phyloP scores from a whole-genome alignment of 2,888 invertebrate species.

The Ophonus ardosiacus region DNA sequence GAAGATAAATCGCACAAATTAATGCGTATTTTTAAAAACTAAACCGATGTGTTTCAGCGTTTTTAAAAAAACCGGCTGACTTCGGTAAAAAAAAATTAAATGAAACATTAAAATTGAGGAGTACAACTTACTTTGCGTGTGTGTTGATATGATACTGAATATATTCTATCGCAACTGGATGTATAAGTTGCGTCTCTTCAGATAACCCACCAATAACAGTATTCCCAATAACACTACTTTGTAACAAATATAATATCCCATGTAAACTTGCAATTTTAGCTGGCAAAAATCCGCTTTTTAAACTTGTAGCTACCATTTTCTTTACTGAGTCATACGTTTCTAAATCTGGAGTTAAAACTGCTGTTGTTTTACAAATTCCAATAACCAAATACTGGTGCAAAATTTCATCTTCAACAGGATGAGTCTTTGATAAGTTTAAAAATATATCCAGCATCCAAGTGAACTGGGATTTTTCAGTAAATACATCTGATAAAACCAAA shows the following conservation, averaged over 20 bases:
- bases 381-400: conserved; percentile 84
- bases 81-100: no score
- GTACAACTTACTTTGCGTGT: conserved; percentile 72
- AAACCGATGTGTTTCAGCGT: no score
- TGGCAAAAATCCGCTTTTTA: conserved; percentile 81
- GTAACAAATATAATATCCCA: conserved; percentile 82
- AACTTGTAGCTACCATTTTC: conserved; percentile 79
- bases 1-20: no score
- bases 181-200: conserved; percentile 77
- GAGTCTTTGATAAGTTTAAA: conserved; percentile 81
- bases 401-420: conserved; percentile 87
- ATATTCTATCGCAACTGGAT: conserved; percentile 77
- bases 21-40: no score
- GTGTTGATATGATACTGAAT: conserved; percentile 76
- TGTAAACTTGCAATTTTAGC: conserved; percentile 82
- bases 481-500: conserved; percentile 86
- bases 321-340: conserved; percentile 80
- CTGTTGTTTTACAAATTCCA: conserved; percentile 83
- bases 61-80: no score
- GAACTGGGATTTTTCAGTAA: conserved; percentile 86
- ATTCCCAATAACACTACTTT: conserved; percentile 77
- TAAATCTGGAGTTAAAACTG: conserved; percentile 80
- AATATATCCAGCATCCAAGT: conserved; percentile 87
- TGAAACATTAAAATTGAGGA: no score
- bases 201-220: conserved; percentile 75